Conservation (phyloP, 2,888 invertebrate species). For the Parascotia fuliginaria region DNA sequence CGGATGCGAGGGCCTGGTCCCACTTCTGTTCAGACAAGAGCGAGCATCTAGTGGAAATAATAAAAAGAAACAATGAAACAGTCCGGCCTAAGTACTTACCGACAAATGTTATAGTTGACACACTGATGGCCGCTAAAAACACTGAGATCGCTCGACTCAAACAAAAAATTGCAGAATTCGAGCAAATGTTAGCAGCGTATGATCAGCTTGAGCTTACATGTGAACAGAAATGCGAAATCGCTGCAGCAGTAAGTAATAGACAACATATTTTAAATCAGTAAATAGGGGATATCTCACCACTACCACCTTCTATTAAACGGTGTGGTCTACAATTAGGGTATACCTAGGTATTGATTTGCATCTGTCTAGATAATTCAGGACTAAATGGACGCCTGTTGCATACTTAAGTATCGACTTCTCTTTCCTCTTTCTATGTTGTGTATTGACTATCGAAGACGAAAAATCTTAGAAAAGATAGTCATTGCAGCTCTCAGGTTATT, state of each 20-base stretch:
- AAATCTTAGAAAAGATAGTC: too few species aligned
- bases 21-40: conserved; percentile 82
- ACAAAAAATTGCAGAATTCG: conserved; percentile 77
- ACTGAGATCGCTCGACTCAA: conserved; percentile 78
- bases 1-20: conserved; percentile 86
- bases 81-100: conserved; percentile 73
- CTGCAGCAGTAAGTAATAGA: conserved; percentile 65
- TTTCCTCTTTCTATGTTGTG: too few species aligned
- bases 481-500: too few species aligned
- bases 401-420: too few species aligned
- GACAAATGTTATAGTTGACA: conserved; percentile 75
- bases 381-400: too few species aligned
- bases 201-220: conserved; percentile 74
- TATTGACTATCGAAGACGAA: too few species aligned
- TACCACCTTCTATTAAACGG: too few species aligned
- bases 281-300: too few species aligned
- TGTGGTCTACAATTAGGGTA: too few species aligned
- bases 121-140: conserved; percentile 78
- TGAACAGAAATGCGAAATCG: conserved; percentile 77
- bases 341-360: too few species aligned
- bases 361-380: too few species aligned
- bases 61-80: conserved; percentile 75
- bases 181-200: conserved; percentile 73
- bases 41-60: conserved; percentile 85
- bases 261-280: too few species aligned